Evolutionary conservation across 1,140 invertebrate species (phyloP), one percentile per base, ranked within the genome.

Genomic region (Scaptomyza montana): DNA sequence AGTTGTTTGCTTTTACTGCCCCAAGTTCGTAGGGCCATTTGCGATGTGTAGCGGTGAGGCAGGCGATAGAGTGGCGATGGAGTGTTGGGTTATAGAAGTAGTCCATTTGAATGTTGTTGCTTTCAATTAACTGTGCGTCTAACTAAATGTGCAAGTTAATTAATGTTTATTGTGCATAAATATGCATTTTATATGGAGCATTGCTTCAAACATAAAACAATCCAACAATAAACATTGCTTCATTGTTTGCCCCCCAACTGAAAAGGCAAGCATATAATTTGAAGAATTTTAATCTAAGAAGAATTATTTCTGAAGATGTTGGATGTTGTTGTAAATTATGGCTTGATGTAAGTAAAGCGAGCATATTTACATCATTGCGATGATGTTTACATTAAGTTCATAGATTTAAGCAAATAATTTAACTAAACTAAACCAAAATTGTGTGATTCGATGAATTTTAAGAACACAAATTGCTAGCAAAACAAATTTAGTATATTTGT

Each of bases 131-230:
- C 78, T 87, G 71, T 50, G 82, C 82, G 72, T 82, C 82, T 74
- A 74, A 51, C 82, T 87, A 89, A 89, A 87, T 66, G 75, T 33
- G 76, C 82, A 79, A 87, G 78, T 71, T 82, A 82, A 87, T 89
- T 87, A 82, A 87, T 82, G 82, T 86, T 86, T 86, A 87, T 82
- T 79, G 84, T 77, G 78, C 65, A 87, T 86, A 86, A 87, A 87
- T 79, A 79, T 82, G 67, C 78, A 79, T 76, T 87, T 87, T 77
- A 74, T 5, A 74, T 5, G 12, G 12, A 43, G 39, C 39, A 43
- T 9, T 9, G 33, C 8, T 21, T 16, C n/a, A 9, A 13, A 46
- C 46, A 25, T 21, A 21, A 19, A 43, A 33, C 12, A 30, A 33
- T 66, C 46, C 21, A 19, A 28, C 30, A 25, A 67, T 60, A 63